These are phyloP conservation scores for Colletes gigas DNA, from an alignment of 1,140 invertebrate genomes.

Conservation along the genomic window DNA sequence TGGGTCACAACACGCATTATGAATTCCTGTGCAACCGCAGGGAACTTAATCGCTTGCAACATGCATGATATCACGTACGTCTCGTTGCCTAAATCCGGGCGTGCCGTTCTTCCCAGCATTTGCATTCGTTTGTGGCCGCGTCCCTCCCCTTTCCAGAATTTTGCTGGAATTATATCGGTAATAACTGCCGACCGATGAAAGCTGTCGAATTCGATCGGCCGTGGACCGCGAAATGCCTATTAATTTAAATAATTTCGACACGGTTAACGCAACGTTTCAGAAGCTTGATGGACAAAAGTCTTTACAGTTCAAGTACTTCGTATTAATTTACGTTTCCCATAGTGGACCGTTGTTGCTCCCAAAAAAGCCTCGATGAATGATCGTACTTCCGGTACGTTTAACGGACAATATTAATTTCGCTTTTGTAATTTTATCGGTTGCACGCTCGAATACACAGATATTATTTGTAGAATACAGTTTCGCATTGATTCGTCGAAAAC, in stretches of 20 bases:
- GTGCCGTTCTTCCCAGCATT: constrained; percentile 48
- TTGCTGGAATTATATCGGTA: constrained; percentile 1
- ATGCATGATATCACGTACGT: constrained; percentile 52
- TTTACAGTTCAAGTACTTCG: background rate
- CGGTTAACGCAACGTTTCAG: background rate
- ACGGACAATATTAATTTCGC: background rate
- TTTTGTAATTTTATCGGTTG: background rate
- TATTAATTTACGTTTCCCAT: background rate
- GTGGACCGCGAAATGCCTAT: background rate
- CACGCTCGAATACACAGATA: too few species aligned
- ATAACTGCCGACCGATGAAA: background rate
- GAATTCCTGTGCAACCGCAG: constrained; percentile 35
- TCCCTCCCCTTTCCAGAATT: background rate
- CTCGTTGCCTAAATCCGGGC: constrained; percentile 37
- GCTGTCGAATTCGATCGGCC: background rate
- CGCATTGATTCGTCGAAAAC: background rate
- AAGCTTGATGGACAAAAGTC: background rate
- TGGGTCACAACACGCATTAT: constrained; percentile 40
- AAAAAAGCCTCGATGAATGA: background rate
- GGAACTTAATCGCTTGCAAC: constrained; percentile 54
- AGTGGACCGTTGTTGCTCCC: background rate
- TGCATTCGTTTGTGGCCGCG: constrained; percentile 38
- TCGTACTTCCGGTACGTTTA: background rate
- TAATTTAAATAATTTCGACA: background rate
- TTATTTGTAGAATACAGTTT: too few species aligned